A percentile compares a stretch with the other conserved stretches of the same genome.
Conservation (phyloP, 2,888 invertebrate species). For the Clanis bilineata region DNA sequence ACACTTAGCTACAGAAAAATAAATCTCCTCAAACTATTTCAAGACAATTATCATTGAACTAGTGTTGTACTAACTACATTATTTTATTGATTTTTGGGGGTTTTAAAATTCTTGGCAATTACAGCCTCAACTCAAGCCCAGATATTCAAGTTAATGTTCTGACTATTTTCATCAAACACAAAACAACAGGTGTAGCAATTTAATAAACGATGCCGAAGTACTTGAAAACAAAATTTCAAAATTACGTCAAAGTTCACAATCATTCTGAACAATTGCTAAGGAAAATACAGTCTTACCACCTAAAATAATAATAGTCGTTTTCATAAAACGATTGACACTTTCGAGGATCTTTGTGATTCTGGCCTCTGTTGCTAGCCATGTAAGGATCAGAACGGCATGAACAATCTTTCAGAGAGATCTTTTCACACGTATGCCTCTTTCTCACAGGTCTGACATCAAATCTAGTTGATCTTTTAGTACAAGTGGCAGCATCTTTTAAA, state of each 20-base stretch:
- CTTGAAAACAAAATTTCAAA: background rate
- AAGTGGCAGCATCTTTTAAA: conserved; percentile 18
- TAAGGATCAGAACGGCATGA: conserved; percentile 23
- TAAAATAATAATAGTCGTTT: conserved; percentile 21
- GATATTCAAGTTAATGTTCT: too few relatives aligned
- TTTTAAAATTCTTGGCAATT: too few relatives aligned
- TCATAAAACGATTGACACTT: conserved; percentile 22
- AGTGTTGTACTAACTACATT: too few relatives aligned
- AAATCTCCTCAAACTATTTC: background rate
- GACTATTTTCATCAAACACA: background rate
- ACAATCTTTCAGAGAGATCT: conserved; percentile 20
- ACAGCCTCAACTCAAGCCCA: too few relatives aligned
- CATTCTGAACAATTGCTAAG: background rate
- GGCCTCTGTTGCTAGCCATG: conserved; percentile 7
- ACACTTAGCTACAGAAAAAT: background rate
- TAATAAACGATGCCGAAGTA: background rate
- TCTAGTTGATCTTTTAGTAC: conserved; percentile 21
- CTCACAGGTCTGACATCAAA: conserved; percentile 23
- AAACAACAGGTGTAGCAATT: background rate
- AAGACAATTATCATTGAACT: background rate
- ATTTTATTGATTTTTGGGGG: background rate
- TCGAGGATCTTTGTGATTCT: background rate
- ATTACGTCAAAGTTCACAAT: background rate
- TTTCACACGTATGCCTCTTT: conserved; percentile 2
- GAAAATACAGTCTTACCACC: conserved; percentile 16